These are phyloP conservation scores for Drosophila lowei DNA, from an alignment of 1,140 invertebrate genomes.

Conservation along the genomic window DNA sequence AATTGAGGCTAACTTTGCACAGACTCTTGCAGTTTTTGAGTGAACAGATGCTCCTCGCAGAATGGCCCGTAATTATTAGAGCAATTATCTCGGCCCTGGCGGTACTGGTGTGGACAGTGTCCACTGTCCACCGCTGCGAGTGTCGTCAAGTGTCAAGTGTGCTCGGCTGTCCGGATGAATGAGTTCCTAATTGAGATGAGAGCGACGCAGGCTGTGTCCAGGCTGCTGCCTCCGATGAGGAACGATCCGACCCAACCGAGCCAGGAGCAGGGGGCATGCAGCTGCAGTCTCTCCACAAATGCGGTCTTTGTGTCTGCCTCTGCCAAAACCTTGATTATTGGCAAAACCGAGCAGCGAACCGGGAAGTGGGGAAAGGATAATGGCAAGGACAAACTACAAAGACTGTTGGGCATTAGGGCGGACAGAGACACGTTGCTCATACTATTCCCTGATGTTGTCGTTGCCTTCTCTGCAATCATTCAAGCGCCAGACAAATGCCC, in stretches of 20 bases:
- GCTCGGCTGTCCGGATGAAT: slow-evolving; percentile 52
- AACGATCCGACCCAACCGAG: slow-evolving; percentile 34
- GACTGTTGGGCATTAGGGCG: slow-evolving; percentile 37
- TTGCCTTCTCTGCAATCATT: slow-evolving; percentile 60
- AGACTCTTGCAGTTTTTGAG: too few relatives aligned
- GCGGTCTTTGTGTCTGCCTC: background rate
- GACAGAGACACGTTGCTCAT: slow-evolving; percentile 32
- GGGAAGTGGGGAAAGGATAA: slow-evolving; percentile 17
- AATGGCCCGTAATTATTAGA: slow-evolving; percentile 9
- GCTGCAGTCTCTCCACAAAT: too few relatives aligned
- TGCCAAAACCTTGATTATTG: slow-evolving; percentile 45
- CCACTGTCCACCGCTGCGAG: slow-evolving; percentile 5
- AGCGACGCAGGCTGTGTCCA: slow-evolving; percentile 38
- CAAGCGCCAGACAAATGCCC: slow-evolving; percentile 63
- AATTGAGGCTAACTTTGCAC: too few relatives aligned
- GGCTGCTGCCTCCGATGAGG: slow-evolving; percentile 51
- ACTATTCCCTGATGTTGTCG: slow-evolving; percentile 14
- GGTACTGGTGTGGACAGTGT: slow-evolving; percentile 16
- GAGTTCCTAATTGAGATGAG: slow-evolving; percentile 77
- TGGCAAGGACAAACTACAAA: slow-evolving; percentile 42
- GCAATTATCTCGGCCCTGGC: slow-evolving; percentile 15
- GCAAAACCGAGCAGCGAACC: slow-evolving; percentile 23
- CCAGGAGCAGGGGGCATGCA: too few relatives aligned
- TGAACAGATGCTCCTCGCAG: too few relatives aligned
- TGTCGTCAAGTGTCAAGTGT: slow-evolving; percentile 55